Percentiles rank a stretch among this genome's conserved stretches.
phyloP scores from a whole-genome alignment of 1,140 invertebrate species.

The Eueides isabella region DNA sequence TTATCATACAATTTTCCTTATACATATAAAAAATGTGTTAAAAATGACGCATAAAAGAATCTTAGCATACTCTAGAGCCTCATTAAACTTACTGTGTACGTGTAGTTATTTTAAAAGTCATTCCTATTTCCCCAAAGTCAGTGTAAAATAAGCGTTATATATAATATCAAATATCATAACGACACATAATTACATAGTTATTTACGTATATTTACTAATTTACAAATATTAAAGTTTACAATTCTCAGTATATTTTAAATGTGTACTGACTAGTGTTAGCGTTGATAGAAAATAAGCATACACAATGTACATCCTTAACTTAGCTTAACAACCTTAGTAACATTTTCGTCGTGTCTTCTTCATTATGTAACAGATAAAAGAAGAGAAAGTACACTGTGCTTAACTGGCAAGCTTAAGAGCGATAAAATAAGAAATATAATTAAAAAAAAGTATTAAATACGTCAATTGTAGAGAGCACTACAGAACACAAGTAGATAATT shows the following conservation, averaged over 20 bases:
- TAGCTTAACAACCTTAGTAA: too few species aligned
- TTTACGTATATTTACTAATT: not conserved
- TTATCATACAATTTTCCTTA: not conserved
- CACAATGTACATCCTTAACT: too few species aligned
- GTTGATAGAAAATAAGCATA: not conserved
- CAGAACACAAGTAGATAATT: not conserved
- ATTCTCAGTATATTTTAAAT: not conserved
- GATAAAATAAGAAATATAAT: not conserved
- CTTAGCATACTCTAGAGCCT: not conserved
- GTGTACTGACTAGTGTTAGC: not conserved
- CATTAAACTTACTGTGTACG: not conserved
- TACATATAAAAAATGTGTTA: not conserved
- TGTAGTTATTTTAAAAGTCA: not conserved
- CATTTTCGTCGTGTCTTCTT: too few species aligned
- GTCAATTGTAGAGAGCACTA: not conserved
- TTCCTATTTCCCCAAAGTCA: not conserved
- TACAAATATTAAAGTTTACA: not conserved
- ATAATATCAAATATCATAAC: not conserved
- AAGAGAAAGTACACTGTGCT: too few species aligned
- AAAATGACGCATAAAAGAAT: not conserved
- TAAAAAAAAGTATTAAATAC: not conserved
- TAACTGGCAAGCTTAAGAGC: too few species aligned
- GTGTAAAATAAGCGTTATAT: not conserved
- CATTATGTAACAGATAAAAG: too few species aligned
- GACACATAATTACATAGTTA: too few species aligned